These are phyloP conservation scores for Pseudorasbora parva DNA, from an alignment of 2,113 vertebrate species.

Conservation along the genomic window DNA sequence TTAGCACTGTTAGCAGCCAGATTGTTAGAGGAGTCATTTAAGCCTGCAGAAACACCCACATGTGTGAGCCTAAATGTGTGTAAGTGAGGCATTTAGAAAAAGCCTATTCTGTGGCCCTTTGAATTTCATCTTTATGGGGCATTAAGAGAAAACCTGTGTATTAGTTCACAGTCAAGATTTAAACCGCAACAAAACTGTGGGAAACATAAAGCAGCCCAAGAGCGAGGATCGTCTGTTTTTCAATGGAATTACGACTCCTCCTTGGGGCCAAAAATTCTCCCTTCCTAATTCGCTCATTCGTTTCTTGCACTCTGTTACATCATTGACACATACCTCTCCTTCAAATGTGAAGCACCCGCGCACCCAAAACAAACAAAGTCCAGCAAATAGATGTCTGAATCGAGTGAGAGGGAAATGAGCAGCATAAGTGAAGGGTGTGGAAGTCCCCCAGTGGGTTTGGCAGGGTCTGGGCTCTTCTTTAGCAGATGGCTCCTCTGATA, in stretches of 20 bases:
- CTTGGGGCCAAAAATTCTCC: conserved; percentile 29
- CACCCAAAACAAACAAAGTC: conserved; percentile 45
- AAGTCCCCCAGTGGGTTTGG: conserved; percentile 75
- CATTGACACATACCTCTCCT: conserved; percentile 38
- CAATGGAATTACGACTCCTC: conserved; percentile 31
- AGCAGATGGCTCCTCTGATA: conserved; percentile 96
- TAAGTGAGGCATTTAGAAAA: background rate
- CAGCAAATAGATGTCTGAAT: background rate
- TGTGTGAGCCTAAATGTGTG: background rate
- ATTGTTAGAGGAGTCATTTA: background rate
- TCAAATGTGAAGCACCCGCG: conserved; percentile 40
- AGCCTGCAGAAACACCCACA: background rate
- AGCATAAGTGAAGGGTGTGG: conserved; percentile 46
- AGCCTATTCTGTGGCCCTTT: background rate
- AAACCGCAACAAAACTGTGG: conserved; percentile 31
- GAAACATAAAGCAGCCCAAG: conserved; percentile 13
- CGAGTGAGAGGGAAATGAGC: conserved; percentile 17
- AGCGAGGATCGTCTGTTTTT: conserved; percentile 52
- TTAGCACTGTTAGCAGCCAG: background rate
- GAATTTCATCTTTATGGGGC: conserved; percentile 4
- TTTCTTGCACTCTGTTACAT: conserved; percentile 49
- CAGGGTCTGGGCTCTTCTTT: conserved; percentile 82
- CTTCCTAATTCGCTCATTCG: conserved; percentile 57
- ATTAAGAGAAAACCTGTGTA: conserved; percentile 17
- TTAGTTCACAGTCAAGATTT: conserved; percentile 37